phyloP scores from a whole-genome alignment of 2,113 vertebrate genomes.

The Prolemur simus region DNA sequence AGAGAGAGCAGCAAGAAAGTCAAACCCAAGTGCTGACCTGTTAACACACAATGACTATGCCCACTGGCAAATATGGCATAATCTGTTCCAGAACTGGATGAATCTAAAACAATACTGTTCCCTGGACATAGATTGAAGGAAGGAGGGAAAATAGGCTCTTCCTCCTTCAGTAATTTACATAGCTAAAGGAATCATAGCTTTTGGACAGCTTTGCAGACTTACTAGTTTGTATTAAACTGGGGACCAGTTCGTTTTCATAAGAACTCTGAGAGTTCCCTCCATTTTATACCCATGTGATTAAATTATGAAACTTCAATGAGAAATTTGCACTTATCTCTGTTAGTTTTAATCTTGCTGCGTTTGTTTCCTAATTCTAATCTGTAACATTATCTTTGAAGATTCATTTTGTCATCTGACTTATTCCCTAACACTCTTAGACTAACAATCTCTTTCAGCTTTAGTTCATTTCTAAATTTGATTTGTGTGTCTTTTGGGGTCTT shows the following conservation, averaged over 20 bases:
- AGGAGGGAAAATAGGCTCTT: not conserved
- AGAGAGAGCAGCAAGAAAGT: not conserved
- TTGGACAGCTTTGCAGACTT: conserved; percentile 37
- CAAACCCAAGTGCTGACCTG: not conserved
- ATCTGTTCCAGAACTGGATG: conserved; percentile 16
- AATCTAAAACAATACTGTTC: conserved; percentile 10
- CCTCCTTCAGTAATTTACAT: conserved; percentile 4
- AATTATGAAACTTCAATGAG: conserved; percentile 47
- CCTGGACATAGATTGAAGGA: not conserved
- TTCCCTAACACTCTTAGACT: not conserved
- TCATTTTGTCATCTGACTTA: conserved; percentile 34
- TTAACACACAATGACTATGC: not conserved
- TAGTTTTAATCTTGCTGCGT: conserved; percentile 38
- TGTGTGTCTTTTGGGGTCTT: not conserved
- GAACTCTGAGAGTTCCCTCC: conserved; percentile 30
- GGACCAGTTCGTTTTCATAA: conserved; percentile 45
- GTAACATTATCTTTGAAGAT: conserved; percentile 45
- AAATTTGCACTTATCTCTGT: conserved; percentile 42
- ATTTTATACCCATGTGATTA: conserved; percentile 1
- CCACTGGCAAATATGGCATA: not conserved
- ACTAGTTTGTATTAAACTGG: conserved; percentile 33
- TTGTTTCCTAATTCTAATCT: conserved; percentile 51
- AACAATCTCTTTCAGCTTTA: not conserved
- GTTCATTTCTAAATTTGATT: conserved; percentile 38
- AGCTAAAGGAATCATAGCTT: conserved; percentile 43